These are phyloP conservation scores for Tetraneura akinire DNA, from an alignment of 1,140 invertebrate species.

Conservation along the genomic window DNA sequence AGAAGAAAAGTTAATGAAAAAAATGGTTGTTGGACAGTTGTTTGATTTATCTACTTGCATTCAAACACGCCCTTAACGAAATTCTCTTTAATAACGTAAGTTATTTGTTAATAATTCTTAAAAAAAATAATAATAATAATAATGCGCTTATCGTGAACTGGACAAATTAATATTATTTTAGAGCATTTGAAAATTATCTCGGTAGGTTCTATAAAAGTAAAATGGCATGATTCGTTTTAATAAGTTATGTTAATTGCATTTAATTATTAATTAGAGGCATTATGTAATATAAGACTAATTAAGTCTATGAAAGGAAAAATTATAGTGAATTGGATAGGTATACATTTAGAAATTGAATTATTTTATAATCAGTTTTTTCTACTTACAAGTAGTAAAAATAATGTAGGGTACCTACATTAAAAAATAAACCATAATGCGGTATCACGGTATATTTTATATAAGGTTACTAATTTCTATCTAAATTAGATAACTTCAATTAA, in stretches of 20 bases:
- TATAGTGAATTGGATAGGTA: too few relatives aligned
- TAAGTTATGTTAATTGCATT: background rate
- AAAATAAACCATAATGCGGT: too few relatives aligned
- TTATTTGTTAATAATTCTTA: conserved; percentile 29
- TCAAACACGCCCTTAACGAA: conserved; percentile 26
- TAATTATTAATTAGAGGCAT: background rate
- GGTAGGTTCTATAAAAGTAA: too few relatives aligned
- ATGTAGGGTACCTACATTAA: too few relatives aligned
- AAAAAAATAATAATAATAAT: background rate
- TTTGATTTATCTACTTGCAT: conserved; percentile 47
- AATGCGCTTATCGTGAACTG: background rate
- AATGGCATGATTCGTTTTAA: background rate
- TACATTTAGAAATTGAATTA: background rate
- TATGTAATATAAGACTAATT: background rate
- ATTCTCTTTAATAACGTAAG: conserved; percentile 9
- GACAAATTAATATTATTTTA: background rate
- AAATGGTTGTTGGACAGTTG: conserved; percentile 43
- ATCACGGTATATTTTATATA: background rate
- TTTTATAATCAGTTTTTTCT: background rate
- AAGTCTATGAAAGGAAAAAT: too few relatives aligned
- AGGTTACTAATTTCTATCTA: background rate
- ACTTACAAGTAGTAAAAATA: background rate
- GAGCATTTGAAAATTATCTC: background rate
- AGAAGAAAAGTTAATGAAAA: conserved; percentile 39
- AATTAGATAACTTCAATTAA: background rate